phyloP scores from a whole-genome alignment of 2,113 vertebrate genomes.

The Actenoides hombroni region DNA sequence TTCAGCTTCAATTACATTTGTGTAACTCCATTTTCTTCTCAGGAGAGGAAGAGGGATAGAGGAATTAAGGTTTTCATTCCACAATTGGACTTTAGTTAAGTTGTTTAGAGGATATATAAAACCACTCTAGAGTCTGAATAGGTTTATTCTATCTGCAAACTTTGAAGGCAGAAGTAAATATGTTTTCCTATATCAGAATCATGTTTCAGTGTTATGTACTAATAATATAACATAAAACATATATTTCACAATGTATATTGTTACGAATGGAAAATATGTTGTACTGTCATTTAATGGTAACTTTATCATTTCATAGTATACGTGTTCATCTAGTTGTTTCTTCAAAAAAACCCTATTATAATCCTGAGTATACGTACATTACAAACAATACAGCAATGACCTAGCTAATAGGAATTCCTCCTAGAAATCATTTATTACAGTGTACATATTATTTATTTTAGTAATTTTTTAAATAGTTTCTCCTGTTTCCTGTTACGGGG shows the following conservation, averaged over 20 bases:
- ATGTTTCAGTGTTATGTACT: not conserved
- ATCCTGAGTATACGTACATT: not conserved
- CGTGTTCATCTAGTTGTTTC: not conserved
- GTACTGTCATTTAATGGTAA: not conserved
- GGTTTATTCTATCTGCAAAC: not conserved
- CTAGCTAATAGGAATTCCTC: not conserved
- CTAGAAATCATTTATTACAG: not conserved
- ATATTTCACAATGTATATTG: not conserved
- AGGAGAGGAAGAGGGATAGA: constrained; percentile 24
- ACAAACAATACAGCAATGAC: not conserved
- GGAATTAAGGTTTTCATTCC: constrained; percentile 38
- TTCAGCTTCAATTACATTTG: constrained; percentile 18
- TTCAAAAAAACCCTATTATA: not conserved
- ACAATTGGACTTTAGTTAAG: constrained; percentile 22
- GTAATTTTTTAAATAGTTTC: constrained; percentile 5
- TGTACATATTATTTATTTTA: not conserved
- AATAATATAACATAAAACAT: not conserved
- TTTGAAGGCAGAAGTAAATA: constrained; percentile 27
- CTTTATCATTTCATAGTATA: not conserved
- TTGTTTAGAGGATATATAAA: constrained; percentile 49
- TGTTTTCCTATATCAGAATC: not conserved
- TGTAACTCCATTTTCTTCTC: constrained; percentile 46
- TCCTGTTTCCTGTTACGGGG: not conserved
- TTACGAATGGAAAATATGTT: not conserved
- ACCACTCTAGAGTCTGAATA: constrained; percentile 16